phyloP scores from a whole-genome alignment of 2,113 vertebrate species.

The Fukomys damarensis region DNA sequence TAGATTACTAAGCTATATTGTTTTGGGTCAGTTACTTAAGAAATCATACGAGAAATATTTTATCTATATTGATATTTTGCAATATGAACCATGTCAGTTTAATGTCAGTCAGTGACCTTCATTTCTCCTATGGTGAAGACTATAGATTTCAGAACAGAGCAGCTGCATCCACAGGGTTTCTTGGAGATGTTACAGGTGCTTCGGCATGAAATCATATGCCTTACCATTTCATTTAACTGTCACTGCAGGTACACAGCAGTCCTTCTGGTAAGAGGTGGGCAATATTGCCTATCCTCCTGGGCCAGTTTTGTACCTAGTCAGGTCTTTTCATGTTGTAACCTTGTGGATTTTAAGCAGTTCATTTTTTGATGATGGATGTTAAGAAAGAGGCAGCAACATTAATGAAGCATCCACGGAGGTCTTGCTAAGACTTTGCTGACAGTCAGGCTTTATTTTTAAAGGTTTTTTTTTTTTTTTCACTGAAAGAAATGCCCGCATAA shows the following conservation, averaged over 20 bases:
- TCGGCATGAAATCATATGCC: slow-evolving; percentile 8
- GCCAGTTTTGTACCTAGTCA: slow-evolving; percentile 3
- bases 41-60: slow-evolving; percentile 44
- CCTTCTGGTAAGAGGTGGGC: background rate
- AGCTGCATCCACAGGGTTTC: background rate
- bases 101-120: slow-evolving; percentile 66
- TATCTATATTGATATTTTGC: slow-evolving; percentile 47
- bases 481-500: background rate
- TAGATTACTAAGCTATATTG: background rate
- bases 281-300: slow-evolving; percentile 24
- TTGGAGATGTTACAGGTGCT: slow-evolving; percentile 35
- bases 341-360: slow-evolving; percentile 38
- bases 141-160: background rate
- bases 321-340: background rate
- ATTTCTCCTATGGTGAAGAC: background rate
- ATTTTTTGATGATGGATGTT: background rate
- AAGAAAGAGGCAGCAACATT: background rate
- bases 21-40: slow-evolving; percentile 44
- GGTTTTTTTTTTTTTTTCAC: background rate
- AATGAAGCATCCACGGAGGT: background rate
- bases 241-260: background rate
- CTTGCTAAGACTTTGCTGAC: background rate
- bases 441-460: background rate
- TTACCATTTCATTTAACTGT: slow-evolving; percentile 55
- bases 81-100: slow-evolving; percentile 59